Conservation (phyloP, 2,888 invertebrate species). For the Oxytorus armatus region DNA sequence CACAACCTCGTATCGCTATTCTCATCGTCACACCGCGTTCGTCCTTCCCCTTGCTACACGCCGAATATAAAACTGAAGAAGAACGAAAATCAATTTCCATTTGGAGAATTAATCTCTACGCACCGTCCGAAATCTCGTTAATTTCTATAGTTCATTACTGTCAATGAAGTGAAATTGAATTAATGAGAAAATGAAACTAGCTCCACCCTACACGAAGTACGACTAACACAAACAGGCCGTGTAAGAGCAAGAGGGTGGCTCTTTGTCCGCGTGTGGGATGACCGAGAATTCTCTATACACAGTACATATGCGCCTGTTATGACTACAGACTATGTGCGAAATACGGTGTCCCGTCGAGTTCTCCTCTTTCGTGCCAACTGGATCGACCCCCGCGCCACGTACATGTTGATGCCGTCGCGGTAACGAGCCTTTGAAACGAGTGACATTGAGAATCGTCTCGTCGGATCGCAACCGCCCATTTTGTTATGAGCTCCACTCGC, state of each 20-base stretch:
- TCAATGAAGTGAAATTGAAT: conserved; percentile 59
- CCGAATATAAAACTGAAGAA: not conserved
- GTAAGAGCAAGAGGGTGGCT: conserved; percentile 38
- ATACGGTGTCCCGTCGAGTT: conserved; percentile 40
- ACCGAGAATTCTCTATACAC: conserved; percentile 15
- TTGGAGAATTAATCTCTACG: not conserved
- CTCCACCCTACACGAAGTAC: conserved; percentile 23
- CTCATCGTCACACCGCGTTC: no score
- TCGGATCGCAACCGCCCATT: not conserved
- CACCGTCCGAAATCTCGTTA: not conserved
- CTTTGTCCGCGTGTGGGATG: conserved; percentile 47
- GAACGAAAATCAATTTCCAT: conserved; percentile 2
- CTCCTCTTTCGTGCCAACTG: conserved; percentile 52
- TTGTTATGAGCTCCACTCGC: not conserved
- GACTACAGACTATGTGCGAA: conserved; percentile 13
- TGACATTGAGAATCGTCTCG: conserved; percentile 58
- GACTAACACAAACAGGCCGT: conserved; percentile 25
- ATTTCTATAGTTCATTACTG: conserved; percentile 51
- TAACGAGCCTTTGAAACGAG: conserved; percentile 67
- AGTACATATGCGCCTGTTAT: conserved; percentile 21
- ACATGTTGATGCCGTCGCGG: conserved; percentile 46
- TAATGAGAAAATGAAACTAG: conserved; percentile 39
- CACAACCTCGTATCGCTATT: no score
- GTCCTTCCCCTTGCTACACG: no score
- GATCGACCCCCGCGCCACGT: conserved; percentile 45